These are phyloP conservation scores for Blennius ocellaris DNA, from an alignment of 2,113 vertebrate species.

Conservation along the genomic window DNA sequence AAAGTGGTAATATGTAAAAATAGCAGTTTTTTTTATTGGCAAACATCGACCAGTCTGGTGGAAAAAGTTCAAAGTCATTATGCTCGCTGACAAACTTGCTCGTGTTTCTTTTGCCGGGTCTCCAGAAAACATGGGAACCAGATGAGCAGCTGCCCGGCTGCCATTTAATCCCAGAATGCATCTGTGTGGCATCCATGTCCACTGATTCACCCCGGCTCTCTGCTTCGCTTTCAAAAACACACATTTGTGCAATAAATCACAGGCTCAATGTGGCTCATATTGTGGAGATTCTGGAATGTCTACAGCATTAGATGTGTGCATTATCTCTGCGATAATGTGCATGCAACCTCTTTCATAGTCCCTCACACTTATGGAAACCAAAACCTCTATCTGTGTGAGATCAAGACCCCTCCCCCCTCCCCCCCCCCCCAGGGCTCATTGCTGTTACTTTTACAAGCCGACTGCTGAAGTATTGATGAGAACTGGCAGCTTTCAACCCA, in stretches of 20 bases:
- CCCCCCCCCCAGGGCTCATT: constrained; percentile 2
- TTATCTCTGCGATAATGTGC: constrained; percentile 19
- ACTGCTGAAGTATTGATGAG: constrained; percentile 31
- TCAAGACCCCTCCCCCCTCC: not conserved
- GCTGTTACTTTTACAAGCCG: constrained; percentile 39
- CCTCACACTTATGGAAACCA: not conserved
- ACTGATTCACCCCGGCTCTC: constrained; percentile 49
- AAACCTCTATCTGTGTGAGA: not conserved
- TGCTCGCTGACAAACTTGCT: constrained; percentile 49
- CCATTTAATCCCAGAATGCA: constrained; percentile 58
- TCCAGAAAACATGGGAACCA: constrained; percentile 67
- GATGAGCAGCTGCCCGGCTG: constrained; percentile 48
- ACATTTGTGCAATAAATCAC: constrained; percentile 25
- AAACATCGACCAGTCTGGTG: constrained; percentile 36
- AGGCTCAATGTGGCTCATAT: not conserved
- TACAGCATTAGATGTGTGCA: not conserved
- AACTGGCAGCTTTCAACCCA: constrained; percentile 23
- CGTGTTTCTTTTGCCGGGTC: constrained; percentile 45
- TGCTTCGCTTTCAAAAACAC: constrained; percentile 14
- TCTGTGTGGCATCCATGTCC: constrained; percentile 63
- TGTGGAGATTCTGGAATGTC: constrained; percentile 15
- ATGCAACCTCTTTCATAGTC: constrained; percentile 6
- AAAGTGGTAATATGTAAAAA: constrained; percentile 39
- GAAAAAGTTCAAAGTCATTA: constrained; percentile 64
- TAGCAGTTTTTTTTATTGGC: constrained; percentile 41